Base-by-base conservation (phyloP, 2,113 vertebrate species). In the Vulpes ferrilata region DNA sequence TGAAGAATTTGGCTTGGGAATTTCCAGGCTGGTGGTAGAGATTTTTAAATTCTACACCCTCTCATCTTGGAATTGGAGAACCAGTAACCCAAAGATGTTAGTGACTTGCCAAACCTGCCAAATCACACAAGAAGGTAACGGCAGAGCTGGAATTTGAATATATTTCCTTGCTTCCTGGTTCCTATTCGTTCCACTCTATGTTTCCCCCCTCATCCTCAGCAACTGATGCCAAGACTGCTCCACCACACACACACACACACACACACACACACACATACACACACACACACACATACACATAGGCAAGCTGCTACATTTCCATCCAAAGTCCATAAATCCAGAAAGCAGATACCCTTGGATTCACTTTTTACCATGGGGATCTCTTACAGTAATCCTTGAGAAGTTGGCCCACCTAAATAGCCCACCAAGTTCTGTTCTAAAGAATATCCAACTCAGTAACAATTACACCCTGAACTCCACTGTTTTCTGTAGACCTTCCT, bases 121-220 rank as follows among this genome's bases (percentile, higher is more conserved):
- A 65, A 87, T 93, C 78, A 30, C 90, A 96, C 90, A 96, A 43
- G 93, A 96, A 95, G 89, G 73, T 89, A 89, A 95, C 76, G 92
- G 93, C 91, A 90, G 93, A 97, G 64, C 80, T 91, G 67, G 96
- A 94, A 93, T 95, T 65, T 74, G 81, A 73, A 84, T 51, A 4
- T 59, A n/a, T 98, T 97, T 91, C 83, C 83, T 83, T 67, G 86
- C 62, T 93, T 76, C 59, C 74, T 84, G 15, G 27, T 87, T 87
- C 48, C 69, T 81, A 30, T 60, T 96, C 60, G 67, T 90, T 96
- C 84, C 85, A 81, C 30, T 57, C 6, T 90, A 51, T 95, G 60
- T 86, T 80, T 51, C 90, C 38, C 92, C 80, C n/a, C 23, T 30
- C 32, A 84, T 91, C 74, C 19, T 23, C 53, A 71, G 79, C 60